Base-by-base conservation (phyloP, 2,888 invertebrate genomes). In the Volucella inflata region DNA sequence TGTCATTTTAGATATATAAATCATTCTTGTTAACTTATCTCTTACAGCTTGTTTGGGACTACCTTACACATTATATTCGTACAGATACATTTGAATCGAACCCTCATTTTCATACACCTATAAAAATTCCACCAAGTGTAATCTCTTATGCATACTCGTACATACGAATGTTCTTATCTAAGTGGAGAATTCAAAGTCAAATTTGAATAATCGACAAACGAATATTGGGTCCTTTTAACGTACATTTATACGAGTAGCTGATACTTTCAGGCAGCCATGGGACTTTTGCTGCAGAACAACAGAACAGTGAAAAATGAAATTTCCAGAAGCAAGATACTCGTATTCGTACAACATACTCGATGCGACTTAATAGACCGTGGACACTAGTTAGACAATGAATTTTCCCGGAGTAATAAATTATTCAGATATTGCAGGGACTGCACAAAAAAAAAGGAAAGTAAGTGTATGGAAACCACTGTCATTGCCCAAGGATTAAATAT, bases 401-500 rank as follows among this genome's bases (percentile, higher is more conserved):
- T 62, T 50, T 57, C 72, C 64, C 44, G 40, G 48, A 64, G 70
- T 71, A 75, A 75, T 84, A 84, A 84, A 79, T 84, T 79, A 84
- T 84, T 79, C 79, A 79, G 62, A 70, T 62, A 79, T 57, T 74
- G 57, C 79, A 79, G 57, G 64, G 55, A 79, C 51, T 68, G 57
- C 64, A 71, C 30, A 57, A 65, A 77, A 60, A 71, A 71, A 60
- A 50, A n/a, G n/a, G n/a, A n/a, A 40, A 42, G 40, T 60, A 59
- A 44, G 30, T 8, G 2, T 17, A 55, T 55, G 44, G 17, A 68
- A 70, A 65, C 70, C 62, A 70, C 68, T 70, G 74, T 70, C 83
- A 84, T 70, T 79, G 77, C 64, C 64, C 83, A 79, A 51, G 84
- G 79, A 84, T 84, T 84, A 84, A 84, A 84, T 36, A 80, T 80